These are phyloP conservation scores for Papilio xuthus DNA, from an alignment of 1,140 invertebrate genomes.

Conservation along the genomic window DNA sequence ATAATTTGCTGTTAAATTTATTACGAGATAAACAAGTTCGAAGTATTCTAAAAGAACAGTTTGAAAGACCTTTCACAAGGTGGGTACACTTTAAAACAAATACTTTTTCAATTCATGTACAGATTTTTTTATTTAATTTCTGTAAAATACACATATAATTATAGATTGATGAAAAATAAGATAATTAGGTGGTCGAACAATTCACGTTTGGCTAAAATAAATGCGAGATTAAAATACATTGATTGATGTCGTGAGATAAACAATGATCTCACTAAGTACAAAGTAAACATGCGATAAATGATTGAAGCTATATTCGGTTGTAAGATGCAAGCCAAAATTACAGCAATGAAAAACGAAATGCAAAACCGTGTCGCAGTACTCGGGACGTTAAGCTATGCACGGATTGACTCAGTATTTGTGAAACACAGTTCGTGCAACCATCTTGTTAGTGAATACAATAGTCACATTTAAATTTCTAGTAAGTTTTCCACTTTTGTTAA, in stretches of 20 bases:
- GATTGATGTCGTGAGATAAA: slow-evolving; percentile 1
- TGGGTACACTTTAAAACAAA: too few relatives aligned
- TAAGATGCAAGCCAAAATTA: neutral
- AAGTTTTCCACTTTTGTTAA: neutral
- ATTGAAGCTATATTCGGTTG: slow-evolving; percentile 20
- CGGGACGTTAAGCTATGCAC: neutral
- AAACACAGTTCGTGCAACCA: neutral
- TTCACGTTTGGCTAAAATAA: neutral
- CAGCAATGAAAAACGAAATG: slow-evolving; percentile 18
- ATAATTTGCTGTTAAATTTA: too few relatives aligned
- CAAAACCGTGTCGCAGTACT: neutral
- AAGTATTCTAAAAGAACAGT: too few relatives aligned
- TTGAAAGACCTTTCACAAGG: too few relatives aligned
- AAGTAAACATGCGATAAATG: slow-evolving; percentile 13
- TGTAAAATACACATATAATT: neutral
- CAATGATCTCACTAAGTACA: slow-evolving; percentile 27
- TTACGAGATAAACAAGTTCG: too few relatives aligned
- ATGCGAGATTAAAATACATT: neutral
- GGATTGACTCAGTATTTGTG: neutral
- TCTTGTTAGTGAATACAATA: neutral
- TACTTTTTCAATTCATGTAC: too few relatives aligned
- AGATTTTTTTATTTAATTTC: neutral
- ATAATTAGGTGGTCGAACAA: neutral
- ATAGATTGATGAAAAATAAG: neutral
- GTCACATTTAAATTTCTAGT: neutral